These are phyloP conservation scores for Xerus inauris DNA, from an alignment of 2,113 vertebrate genomes.

Conservation along the genomic window DNA sequence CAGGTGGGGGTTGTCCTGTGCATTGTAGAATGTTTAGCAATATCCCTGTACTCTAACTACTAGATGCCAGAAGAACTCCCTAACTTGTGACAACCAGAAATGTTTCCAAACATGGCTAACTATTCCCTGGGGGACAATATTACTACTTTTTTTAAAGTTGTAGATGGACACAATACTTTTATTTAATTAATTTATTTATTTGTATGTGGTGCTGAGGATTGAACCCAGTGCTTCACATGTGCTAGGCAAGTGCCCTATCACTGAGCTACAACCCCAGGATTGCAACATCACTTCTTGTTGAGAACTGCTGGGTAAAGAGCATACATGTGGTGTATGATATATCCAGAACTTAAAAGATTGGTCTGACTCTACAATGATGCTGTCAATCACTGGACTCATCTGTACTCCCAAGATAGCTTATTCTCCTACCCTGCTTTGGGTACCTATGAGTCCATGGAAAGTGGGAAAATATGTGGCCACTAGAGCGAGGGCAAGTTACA, in stretches of 20 bases:
- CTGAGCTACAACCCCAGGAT: too few relatives aligned
- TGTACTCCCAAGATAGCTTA: neutral
- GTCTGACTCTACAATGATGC: neutral
- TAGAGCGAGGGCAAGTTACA: neutral
- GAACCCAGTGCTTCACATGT: too few relatives aligned
- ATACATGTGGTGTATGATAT: neutral
- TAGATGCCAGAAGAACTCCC: neutral
- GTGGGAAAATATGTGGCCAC: neutral
- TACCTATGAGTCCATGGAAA: neutral
- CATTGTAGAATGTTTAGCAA: neutral
- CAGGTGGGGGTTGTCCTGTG: neutral
- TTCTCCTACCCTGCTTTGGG: neutral
- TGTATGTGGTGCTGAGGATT: too few relatives aligned
- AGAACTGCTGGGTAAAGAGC: slow-evolving; percentile 13
- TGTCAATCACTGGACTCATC: neutral
- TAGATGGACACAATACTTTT: too few relatives aligned
- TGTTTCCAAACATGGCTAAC: neutral
- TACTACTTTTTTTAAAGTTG: neutral
- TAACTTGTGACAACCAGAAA: neutral
- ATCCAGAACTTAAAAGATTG: neutral
- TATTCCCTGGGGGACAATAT: neutral
- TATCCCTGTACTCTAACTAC: neutral
- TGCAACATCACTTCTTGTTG: neutral
- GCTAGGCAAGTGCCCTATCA: too few relatives aligned
- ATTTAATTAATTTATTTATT: too few relatives aligned